Percentiles rank a stretch among this genome's conserved stretches.
Evolutionary conservation across 2,888 invertebrate species (phyloP).

Genomic region (Notodonta ziczac): DNA sequence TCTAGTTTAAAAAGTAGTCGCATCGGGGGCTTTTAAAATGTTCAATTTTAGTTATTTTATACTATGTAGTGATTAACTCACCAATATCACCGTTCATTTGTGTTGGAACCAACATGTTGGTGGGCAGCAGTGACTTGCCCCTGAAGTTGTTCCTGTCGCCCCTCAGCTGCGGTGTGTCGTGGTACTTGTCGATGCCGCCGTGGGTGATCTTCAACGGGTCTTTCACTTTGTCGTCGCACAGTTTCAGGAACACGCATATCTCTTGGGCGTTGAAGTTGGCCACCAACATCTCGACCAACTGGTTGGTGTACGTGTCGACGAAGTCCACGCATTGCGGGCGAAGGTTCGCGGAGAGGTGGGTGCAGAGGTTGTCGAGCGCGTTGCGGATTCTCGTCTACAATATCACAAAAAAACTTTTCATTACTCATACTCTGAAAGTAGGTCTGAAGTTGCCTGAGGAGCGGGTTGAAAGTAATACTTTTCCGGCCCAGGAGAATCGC

Average conservation of each 20-base stretch:
- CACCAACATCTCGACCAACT: slow-evolving; percentile 90
- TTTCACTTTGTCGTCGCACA: slow-evolving; percentile 84
- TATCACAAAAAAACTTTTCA: background rate
- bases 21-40: too few species aligned
- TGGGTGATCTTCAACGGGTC: slow-evolving; percentile 60
- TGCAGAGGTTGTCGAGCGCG: slow-evolving; percentile 89
- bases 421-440: too few species aligned
- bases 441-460: too few species aligned
- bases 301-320: slow-evolving; percentile 90
- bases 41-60: too few species aligned
- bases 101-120: slow-evolving; percentile 54
- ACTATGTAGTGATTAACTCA: slow-evolving; percentile 49
- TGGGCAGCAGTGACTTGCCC: slow-evolving; percentile 58
- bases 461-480: too few species aligned
- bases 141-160: slow-evolving; percentile 71
- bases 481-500: too few species aligned
- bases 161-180: slow-evolving; percentile 63
- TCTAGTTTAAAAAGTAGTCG: too few species aligned
- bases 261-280: slow-evolving; percentile 88
- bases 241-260: slow-evolving; percentile 90
- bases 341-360: slow-evolving; percentile 86
- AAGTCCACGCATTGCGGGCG: slow-evolving; percentile 89
- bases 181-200: slow-evolving; percentile 62
- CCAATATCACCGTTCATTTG: slow-evolving; percentile 56
- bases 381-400: slow-evolving; percentile 87